Evolutionary conservation across 1,140 invertebrate genomes (phyloP), one percentile per base, ranked within the genome.

Genomic region (Sarcophaga bullata): DNA sequence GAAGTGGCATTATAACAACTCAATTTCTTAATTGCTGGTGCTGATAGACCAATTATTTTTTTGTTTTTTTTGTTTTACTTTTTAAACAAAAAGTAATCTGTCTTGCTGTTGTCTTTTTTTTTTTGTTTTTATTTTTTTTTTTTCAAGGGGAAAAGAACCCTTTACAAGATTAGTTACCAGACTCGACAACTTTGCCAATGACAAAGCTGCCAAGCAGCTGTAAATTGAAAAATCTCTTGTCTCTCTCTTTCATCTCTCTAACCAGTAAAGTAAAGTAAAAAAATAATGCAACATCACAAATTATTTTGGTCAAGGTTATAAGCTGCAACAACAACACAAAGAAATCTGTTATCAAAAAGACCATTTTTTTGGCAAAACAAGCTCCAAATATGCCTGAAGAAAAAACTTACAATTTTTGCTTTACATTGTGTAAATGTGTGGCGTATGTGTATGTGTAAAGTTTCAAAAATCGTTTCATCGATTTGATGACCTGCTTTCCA

Each of bases 241-340:
- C 25, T 37, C 25, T 37, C 25, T 37, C 25, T n/a, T n/a, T n/a
- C n/a, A n/a, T n/a, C n/a, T 37, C 25, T 37, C 25, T 37, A 37
- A 37, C 25, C 25, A 37, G 25, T 37, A 37, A 37, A 37, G 25
- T 37, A 37, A 37, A 37, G 25, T 2, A 37, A 4, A 37, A 37
- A 37, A 37, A 37, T 2, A 37, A 37, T 37, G 25, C 25, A 62
- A 13, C 10, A 15, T 62, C 62, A 37, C 1, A 37, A 37, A 37
- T 37, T 37, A 37, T 37, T 37, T 68, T 68, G 62, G 62, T 68
- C 62, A 68, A 68, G 62, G 62, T 19, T 68, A 68, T 68, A 68
- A 68, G 62, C 11, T 58, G 54, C 62, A 8, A 37, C 6, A 19
- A 68, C 17, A 19, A 68, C 62, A 68, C 17, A 7, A 68, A 68